phyloP scores from a whole-genome alignment of 1,140 invertebrate species.

The Drosophila persimilis region DNA sequence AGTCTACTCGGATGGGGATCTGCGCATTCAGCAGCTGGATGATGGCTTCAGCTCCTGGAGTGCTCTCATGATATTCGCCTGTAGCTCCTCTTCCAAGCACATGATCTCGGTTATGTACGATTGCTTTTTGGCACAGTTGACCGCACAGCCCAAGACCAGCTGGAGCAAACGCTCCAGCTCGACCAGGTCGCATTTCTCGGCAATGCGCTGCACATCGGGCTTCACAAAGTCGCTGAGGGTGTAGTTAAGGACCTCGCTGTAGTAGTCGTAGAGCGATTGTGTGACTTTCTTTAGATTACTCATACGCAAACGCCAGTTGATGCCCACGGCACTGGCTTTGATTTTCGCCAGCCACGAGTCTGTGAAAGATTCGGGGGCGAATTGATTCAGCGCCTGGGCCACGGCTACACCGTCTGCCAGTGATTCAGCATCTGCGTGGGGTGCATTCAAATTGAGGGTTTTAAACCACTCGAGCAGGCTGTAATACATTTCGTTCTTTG shows the following conservation, averaged over 20 bases:
- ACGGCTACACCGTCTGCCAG: slow-evolving; percentile 94
- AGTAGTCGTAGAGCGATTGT: slow-evolving; percentile 94
- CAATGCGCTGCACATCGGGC: slow-evolving; percentile 94
- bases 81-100: slow-evolving; percentile 94
- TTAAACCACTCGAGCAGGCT: slow-evolving; percentile 92
- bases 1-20: slow-evolving; percentile 93
- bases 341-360: slow-evolving; percentile 92
- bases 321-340: slow-evolving; percentile 89
- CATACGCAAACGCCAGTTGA: slow-evolving; percentile 95
- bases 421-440: slow-evolving; percentile 87
- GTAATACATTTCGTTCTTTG: slow-evolving; percentile 85
- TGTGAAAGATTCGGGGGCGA: slow-evolving; percentile 89
- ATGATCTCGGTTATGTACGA: slow-evolving; percentile 96
- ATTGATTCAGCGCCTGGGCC: slow-evolving; percentile 91
- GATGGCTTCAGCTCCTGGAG: slow-evolving; percentile 92
- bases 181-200: slow-evolving; percentile 89
- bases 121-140: slow-evolving; percentile 96
- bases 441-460: slow-evolving; percentile 89
- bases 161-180: slow-evolving; percentile 94
- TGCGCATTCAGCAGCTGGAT: slow-evolving; percentile 88
- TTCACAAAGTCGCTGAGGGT: slow-evolving; percentile 90
- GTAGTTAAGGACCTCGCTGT: slow-evolving; percentile 92
- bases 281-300: slow-evolving; percentile 97
- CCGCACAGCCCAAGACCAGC: slow-evolving; percentile 96
- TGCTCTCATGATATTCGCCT: slow-evolving; percentile 97